Evolutionary conservation across 2,797 vertebrate species (phyloP).

Genomic region (Coccyzus lansbergi): DNA sequence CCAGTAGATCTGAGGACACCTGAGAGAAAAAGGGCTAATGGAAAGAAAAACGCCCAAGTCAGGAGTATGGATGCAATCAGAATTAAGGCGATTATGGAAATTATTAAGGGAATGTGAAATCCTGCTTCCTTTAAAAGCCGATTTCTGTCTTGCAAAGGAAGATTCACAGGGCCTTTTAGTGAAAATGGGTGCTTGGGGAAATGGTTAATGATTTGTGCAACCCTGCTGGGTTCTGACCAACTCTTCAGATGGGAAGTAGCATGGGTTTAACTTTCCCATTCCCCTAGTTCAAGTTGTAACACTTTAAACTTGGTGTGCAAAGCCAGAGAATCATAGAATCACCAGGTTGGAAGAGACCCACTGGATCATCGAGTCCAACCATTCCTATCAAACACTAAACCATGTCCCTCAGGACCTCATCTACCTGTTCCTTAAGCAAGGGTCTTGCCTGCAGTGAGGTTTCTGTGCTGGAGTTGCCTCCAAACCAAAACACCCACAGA

Average conservation of each 20-base stretch:
- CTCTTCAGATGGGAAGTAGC: not conserved
- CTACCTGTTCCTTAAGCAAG: no score
- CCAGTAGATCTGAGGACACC: fast-evolving
- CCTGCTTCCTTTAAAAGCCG: not conserved
- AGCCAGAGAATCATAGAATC: no score
- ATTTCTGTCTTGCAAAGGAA: not conserved
- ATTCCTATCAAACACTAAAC: no score
- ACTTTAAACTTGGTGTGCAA: not conserved
- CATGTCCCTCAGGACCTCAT: no score
- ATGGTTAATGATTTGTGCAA: not conserved
- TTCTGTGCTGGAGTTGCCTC: not conserved
- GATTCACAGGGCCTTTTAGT: not conserved
- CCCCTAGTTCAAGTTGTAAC: not conserved
- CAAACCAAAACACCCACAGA: fast-evolving
- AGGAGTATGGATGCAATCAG: not conserved
- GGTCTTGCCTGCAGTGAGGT: not conserved
- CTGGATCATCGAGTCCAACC: no score
- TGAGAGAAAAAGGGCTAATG: not conserved
- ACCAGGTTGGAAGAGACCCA: no score
- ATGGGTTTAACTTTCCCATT: not conserved
- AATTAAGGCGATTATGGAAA: not conserved
- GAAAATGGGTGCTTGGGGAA: not conserved
- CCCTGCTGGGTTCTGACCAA: not conserved
- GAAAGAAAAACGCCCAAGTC: not conserved
- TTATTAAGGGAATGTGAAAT: no score